Percentiles rank a stretch among this genome's conserved stretches.
Conservation (phyloP, 1,140 invertebrate species). For the Drosophila sulfurigaster region DNA sequence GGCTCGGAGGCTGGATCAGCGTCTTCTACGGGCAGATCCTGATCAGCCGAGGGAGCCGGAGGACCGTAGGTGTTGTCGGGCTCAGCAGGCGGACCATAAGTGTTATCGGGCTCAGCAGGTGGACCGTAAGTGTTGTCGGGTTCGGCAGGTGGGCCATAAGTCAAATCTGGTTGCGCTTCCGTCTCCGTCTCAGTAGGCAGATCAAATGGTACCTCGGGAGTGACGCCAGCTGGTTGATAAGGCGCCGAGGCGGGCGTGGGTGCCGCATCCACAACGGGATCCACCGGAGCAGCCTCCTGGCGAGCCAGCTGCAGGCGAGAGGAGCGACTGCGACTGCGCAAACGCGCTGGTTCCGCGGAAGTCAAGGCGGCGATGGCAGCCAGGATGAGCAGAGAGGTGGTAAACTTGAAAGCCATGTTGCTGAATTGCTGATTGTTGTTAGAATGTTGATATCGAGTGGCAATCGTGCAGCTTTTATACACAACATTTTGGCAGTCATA, state of each 20-base stretch:
- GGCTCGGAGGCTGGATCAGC: slow-evolving; percentile 54
- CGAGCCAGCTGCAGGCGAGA: slow-evolving; percentile 65
- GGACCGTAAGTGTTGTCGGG: slow-evolving; percentile 68
- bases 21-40: slow-evolving; percentile 45
- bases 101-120: slow-evolving; percentile 65
- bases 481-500: slow-evolving; percentile 55
- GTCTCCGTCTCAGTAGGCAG: slow-evolving; percentile 72
- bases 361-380: slow-evolving; percentile 45
- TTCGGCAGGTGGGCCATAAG: slow-evolving; percentile 61
- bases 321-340: slow-evolving; percentile 46
- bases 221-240: slow-evolving; percentile 75
- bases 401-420: slow-evolving; percentile 75
- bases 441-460: slow-evolving; percentile 65
- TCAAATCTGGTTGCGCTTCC: slow-evolving; percentile 75
- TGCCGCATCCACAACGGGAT: slow-evolving; percentile 47
- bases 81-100: slow-evolving; percentile 64
- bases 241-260: slow-evolving; percentile 64
- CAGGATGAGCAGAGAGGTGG: slow-evolving; percentile 57
- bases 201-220: slow-evolving; percentile 73
- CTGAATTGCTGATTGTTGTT: slow-evolving; percentile 51
- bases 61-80: slow-evolving; percentile 32
- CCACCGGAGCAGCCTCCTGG: slow-evolving; percentile 57
- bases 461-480: slow-evolving; percentile 55
- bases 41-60: slow-evolving; percentile 38
- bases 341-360: slow-evolving; percentile 53